Evolutionary conservation across 2,797 vertebrate species (phyloP), one percentile per base, ranked within the genome.

Genomic region (Propithecus perrieri): DNA sequence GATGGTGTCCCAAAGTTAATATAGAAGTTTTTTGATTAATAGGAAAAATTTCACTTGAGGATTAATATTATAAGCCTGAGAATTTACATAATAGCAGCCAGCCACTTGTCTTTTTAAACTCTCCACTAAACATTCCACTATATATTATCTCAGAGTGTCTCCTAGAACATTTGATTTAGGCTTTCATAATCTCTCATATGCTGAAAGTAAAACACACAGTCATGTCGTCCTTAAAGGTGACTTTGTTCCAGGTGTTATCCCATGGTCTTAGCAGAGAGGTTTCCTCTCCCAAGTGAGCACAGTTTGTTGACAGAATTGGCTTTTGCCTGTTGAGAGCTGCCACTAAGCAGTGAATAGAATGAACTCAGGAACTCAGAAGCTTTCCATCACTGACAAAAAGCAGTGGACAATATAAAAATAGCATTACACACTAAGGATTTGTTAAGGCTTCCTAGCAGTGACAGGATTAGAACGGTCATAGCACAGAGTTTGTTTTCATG

Each of bases 381-480:
- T 72, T 90, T 95, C 86, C 75, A 91, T 95, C 95, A 79, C 67
- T 89, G 92, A 89, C 90, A 97, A 83, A 96, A 91, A 89, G 63
- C n/a, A 13, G 50, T 2, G 24, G 75, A 76, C 65, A 69, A 85
- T 48, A 85, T 55, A 93, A 92, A 97, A 94, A 86, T 72, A 95
- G 91, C 61, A 17, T 55, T 53, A 63, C 41, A 67, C 91, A 76
- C 69, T 28, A 28, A 87, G 94, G 75, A 91, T 69, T 76, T 50
- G 20, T 5, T 48, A 63, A 89, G 14, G 28, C 71, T 84, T 86
- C 83, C 57, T 69, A 80, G 59, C 65, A 89, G 53, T 57, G 63
- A 81, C 28, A 71, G 75, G 55, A 72, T 80, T 72, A 78, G 48
- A 75, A 67, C 43, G 59, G 65, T 50, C 75, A 74, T 1, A 28